These are phyloP conservation scores for Syritta pipiens DNA, from an alignment of 2,888 invertebrate species.

Conservation along the genomic window DNA sequence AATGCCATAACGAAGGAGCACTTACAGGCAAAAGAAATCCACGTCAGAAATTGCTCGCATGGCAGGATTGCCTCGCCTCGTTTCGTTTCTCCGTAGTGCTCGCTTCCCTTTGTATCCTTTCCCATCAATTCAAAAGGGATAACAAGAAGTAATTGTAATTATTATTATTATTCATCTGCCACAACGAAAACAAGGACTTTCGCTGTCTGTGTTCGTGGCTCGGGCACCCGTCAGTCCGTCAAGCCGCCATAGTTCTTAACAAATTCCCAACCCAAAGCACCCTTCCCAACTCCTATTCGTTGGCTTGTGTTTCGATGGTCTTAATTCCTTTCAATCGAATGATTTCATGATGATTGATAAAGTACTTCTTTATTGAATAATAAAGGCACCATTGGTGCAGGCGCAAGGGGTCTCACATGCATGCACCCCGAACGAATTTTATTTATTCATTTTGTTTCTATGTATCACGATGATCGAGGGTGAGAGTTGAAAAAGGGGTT, in stretches of 20 bases:
- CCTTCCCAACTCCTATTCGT: constrained; percentile 44
- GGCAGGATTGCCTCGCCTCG: too few species aligned
- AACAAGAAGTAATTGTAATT: constrained; percentile 64
- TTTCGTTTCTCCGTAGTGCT: too few species aligned
- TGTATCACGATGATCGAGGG: neutral
- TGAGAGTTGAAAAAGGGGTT: constrained; percentile 39
- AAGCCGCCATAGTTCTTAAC: too few species aligned
- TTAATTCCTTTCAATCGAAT: constrained; percentile 68
- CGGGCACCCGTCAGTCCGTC: constrained; percentile 40
- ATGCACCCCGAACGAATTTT: too few species aligned
- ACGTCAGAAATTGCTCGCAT: constrained; percentile 74
- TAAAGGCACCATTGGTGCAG: constrained; percentile 42
- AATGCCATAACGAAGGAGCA: constrained; percentile 5
- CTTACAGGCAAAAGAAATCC: constrained; percentile 58
- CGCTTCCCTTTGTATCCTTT: constrained; percentile 58
- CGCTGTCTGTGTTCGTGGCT: neutral
- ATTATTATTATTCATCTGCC: constrained; percentile 67
- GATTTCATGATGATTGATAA: constrained; percentile 69
- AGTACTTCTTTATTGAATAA: constrained; percentile 69
- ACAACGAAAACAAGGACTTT: constrained; percentile 56
- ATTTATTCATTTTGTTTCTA: constrained; percentile 60
- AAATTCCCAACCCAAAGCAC: too few species aligned
- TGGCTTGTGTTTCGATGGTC: constrained; percentile 42
- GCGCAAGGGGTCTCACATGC: too few species aligned
- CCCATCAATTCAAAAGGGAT: constrained; percentile 57